These are phyloP conservation scores for Felis chaus DNA, from an alignment of 2,113 vertebrate genomes.

Conservation along the genomic window DNA sequence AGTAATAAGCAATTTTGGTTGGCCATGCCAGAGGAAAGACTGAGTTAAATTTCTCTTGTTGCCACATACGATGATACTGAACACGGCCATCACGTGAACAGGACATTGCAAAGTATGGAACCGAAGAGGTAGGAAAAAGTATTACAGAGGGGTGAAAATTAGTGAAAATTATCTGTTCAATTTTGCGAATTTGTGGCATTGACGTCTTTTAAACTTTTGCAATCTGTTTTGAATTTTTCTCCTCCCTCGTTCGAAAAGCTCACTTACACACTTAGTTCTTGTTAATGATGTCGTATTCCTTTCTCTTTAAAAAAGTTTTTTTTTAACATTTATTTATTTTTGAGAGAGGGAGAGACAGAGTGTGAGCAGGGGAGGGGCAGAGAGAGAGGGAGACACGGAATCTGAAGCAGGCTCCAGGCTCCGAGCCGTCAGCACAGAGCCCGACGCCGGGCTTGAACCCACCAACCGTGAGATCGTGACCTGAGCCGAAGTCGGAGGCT, in stretches of 20 bases:
- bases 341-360: too few relatives aligned
- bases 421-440: too few relatives aligned
- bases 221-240: not conserved
- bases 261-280: not conserved
- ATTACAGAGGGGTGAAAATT: rapidly evolving
- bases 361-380: too few relatives aligned
- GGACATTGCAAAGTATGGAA: not conserved
- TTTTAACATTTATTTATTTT: too few relatives aligned
- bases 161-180: not conserved
- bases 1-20: not conserved
- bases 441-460: too few relatives aligned
- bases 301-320: not conserved
- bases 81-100: not conserved
- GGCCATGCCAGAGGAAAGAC: not conserved
- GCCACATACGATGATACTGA: not conserved
- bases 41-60: not conserved
- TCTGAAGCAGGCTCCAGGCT: too few relatives aligned
- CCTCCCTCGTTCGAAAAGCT: not conserved
- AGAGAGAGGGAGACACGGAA: too few relatives aligned
- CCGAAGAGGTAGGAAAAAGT: rapidly evolving
- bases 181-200: not conserved
- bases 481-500: too few relatives aligned
- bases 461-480: too few relatives aligned
- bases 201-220: not conserved
- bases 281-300: not conserved